Conservation (phyloP, 30 jellyfish, hydroid and myxozoan species). For the Cassiopea andromeda region DNA sequence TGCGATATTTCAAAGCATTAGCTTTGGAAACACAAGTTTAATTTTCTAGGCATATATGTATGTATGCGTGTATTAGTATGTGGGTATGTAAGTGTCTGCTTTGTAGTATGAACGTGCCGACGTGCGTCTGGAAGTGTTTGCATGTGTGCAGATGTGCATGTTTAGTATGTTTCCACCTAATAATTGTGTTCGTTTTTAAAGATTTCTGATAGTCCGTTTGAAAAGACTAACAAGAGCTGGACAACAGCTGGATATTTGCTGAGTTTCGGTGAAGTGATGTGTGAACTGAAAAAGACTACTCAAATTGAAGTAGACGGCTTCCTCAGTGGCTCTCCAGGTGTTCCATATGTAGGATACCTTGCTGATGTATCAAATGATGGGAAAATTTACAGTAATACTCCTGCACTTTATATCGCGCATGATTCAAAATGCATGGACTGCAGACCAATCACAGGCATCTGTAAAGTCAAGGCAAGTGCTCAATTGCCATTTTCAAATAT, state of each 20-base stretch:
- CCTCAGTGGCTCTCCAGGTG: constrained; percentile 38
- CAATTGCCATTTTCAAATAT: too few relatives aligned
- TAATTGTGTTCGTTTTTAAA: not conserved
- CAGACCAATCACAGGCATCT: constrained; percentile 49
- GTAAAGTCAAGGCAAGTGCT: constrained; percentile 74
- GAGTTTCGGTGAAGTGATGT: constrained; percentile 79
- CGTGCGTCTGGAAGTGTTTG: too few relatives aligned
- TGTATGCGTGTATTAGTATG: not conserved
- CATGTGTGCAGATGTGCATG: not conserved
- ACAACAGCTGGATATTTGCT: constrained; percentile 56
- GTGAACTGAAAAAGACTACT: constrained; percentile 54
- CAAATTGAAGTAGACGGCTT: constrained; percentile 64
- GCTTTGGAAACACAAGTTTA: not conserved
- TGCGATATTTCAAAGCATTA: not conserved
- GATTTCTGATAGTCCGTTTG: constrained; percentile 51
- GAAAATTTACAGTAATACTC: constrained; percentile 35
- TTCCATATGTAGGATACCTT: constrained; percentile 80
- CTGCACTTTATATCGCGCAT: constrained; percentile 70
- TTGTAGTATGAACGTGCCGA: not conserved
- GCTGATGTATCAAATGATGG: constrained; percentile 82
- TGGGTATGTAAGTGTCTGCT: not conserved
- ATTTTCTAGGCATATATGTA: not conserved
- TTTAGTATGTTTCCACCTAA: not conserved
- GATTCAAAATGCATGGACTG: constrained; percentile 92
- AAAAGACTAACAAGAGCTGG: not conserved